Evolutionary conservation across 2,113 vertebrate species (phyloP), one percentile per base, ranked within the genome.

Genomic region (Hydrolagus affinis): DNA sequence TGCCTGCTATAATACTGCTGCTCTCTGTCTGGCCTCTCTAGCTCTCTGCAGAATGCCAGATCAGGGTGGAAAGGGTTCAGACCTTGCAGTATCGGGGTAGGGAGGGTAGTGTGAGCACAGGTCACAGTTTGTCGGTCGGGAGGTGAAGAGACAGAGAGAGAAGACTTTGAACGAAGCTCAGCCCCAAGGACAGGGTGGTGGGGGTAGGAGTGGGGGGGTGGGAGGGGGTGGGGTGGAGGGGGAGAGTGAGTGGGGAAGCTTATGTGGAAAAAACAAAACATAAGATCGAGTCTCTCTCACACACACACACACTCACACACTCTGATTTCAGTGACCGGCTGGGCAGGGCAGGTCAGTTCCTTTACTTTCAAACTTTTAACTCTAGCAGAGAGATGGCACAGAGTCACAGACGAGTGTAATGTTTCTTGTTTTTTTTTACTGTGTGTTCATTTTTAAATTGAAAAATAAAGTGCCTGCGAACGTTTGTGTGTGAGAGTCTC

Each of bases 321-420:
- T 94, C 94, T 94, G 93, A 92, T 44, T 44, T 44, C 44, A 6
- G 44, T 44, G 44, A 6, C 44, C 44, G 44, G 44, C 86, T 57
- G 25, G 66, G 60, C 64, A 87, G 60, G 66, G 57, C 86, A 68
- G 88, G 86, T 85, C 88, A 90, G 89, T 90, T 91, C 74, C 88
- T 90, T 71, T 88, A 83, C 86, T 89, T 93, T 19, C 86, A 60
- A 86, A 90, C 91, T 92, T 94, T 87, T 88, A 91, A 88, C 57
- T 21, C 60, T 12, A 64, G 44, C 77, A 25, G 73, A 68, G 75
- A 8, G 28, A 76, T 3, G 83, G 68, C 85, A 15, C 59, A 32
- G 44, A 44, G 44, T 44, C 44, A 44, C 44, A 44, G 6, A 1
- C 44, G 44, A 6, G 44, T 44, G 44, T 44, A 44, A 44, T 44